Percentiles rank a stretch among this genome's conserved stretches.
phyloP scores from a whole-genome alignment of 2,888 invertebrate genomes.

The Drosophila tripunctata region DNA sequence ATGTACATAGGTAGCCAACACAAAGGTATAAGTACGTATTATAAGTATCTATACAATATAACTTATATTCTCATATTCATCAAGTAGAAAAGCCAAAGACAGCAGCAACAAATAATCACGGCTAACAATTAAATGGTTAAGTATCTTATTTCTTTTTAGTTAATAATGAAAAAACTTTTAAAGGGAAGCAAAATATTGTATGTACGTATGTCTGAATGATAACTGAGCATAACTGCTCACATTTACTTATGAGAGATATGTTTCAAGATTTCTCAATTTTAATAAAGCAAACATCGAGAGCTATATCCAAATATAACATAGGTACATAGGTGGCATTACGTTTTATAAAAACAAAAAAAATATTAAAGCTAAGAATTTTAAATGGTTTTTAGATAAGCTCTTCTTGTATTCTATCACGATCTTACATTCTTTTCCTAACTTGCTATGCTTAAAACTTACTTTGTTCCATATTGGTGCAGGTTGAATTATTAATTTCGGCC shows the following conservation, averaged over 20 bases:
- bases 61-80: conserved; percentile 17
- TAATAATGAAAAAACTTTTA: conserved; percentile 12
- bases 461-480: conserved; percentile 51
- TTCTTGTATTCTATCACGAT: conserved; percentile 1
- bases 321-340: too few relatives aligned
- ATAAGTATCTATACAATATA: background rate
- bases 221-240: background rate
- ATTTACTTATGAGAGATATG: conserved; percentile 4
- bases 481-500: conserved; percentile 62
- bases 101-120: background rate
- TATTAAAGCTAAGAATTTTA: background rate
- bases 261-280: conserved; percentile 2
- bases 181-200: conserved; percentile 5
- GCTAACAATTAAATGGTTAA: conserved; percentile 25
- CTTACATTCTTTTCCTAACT: background rate
- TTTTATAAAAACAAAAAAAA: background rate
- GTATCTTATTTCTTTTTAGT: conserved; percentile 16
- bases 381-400: background rate
- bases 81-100: conserved; percentile 5
- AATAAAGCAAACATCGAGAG: background rate
- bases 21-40: background rate
- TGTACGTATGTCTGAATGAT: background rate
- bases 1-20: background rate
- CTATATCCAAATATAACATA: background rate
- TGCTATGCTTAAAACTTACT: conserved; percentile 65